Conservation (phyloP, 92 coral and sea anemone species). For the Anthopleura xanthogrammica region DNA sequence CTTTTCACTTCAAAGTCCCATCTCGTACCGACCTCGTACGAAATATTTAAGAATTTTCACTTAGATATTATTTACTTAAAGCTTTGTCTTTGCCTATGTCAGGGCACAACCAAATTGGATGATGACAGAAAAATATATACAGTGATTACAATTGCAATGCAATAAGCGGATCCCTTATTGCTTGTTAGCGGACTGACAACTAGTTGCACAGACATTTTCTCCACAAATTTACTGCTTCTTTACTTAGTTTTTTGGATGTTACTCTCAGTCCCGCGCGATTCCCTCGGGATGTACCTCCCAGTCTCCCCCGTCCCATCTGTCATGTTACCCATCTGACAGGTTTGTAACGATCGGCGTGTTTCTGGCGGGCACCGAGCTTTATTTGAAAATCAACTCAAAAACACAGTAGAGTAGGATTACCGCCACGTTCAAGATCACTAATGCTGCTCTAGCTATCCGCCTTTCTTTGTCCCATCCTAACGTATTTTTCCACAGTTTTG, state of each 20-base stretch:
- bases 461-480: background rate
- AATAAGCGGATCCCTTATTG: too few relatives aligned
- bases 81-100: too few relatives aligned
- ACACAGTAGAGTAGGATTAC: conserved; percentile 16
- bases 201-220: too few relatives aligned
- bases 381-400: conserved; percentile 8
- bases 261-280: background rate
- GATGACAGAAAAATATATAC: too few relatives aligned
- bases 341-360: conserved; percentile 35
- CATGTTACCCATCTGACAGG: conserved; percentile 19
- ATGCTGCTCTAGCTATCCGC: background rate
- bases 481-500: background rate
- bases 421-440: background rate
- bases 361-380: conserved; percentile 25
- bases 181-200: too few relatives aligned
- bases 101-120: too few relatives aligned
- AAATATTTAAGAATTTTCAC: too few relatives aligned
- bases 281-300: conserved; percentile 6
- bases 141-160: too few relatives aligned
- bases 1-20: background rate
- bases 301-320: conserved; percentile 28
- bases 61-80: too few relatives aligned
- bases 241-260: background rate
- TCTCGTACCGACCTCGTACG: too few relatives aligned
- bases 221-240: background rate